Base-by-base conservation (phyloP, 1,140 invertebrate genomes). In the Nomia melanderi region DNA sequence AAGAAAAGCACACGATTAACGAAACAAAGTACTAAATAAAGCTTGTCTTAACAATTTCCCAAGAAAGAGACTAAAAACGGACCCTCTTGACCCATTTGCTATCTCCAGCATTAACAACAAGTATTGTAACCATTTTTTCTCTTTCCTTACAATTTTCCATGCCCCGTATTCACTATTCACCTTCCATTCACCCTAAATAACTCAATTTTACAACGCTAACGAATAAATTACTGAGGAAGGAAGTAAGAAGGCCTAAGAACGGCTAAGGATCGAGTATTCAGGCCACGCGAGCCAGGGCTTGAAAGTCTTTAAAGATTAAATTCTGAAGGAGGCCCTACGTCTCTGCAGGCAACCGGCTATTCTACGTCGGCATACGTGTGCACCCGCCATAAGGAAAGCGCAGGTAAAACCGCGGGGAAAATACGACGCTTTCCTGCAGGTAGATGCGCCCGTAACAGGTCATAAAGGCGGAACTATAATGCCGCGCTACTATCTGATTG, bases 271-370 rank as follows among this genome's bases (percentile, higher is more conserved):
- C 25, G 8, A 8, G 41, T 33, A 72, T 62, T n/a, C 62, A 62
- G 57, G 57, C 23, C 57, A 62, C 3, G 29, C 44, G 25, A 31
- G 69, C 17, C n/a, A n/a, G 23, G 7, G n/a, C 31, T 62, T 72
- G 11, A 36, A 31, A 62, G 23, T 33, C 29, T 72, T 72, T 62
- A 47, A 72, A 62, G 11, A 72, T 72, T 62, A 25, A 72, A 72
- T 72, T 50, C 39, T 27, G 57, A 62, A 25, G 41, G 62, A 39
- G 57, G 33, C n/a, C 14, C 41, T 17, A n/a, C 20, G 57, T 25
- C 29, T 47, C 39, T 62, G 12, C 12, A 36, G 29, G 27, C 39
- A 41, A 47, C 29, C 39, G 29, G 39, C 57, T 14, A 62, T 62
- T 57, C 56, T 41, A n/a, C 33, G n/a, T 4, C n/a, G 17, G 17